Conservation (phyloP, 1,140 invertebrate genomes). For the Drosophila kurseongensis region DNA sequence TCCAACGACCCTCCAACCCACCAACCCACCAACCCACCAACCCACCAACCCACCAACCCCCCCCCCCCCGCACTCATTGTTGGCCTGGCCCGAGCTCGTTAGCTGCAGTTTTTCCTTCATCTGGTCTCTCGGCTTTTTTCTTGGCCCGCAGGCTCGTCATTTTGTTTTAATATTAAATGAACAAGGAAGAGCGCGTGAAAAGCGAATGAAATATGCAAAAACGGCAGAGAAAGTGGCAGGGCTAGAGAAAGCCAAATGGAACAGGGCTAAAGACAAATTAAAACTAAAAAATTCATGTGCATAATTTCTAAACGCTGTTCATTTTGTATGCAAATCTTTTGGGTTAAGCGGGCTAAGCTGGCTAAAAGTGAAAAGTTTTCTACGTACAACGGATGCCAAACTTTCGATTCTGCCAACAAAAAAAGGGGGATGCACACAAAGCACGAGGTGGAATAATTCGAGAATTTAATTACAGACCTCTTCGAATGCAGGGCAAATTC, state of each 20-base stretch:
- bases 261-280: conserved; percentile 68
- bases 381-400: conserved; percentile 1
- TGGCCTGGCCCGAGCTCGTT: conserved; percentile 65
- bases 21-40: not conserved
- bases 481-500: not conserved
- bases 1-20: conserved; percentile 6
- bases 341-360: conserved; percentile 25
- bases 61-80: conserved; percentile 54
- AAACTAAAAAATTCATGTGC: conserved; percentile 78
- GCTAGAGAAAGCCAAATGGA: conserved; percentile 24
- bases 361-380: conserved; percentile 10
- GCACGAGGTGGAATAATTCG: not conserved
- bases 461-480: conserved; percentile 19
- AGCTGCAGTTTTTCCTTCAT: conserved; percentile 60
- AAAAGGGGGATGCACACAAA: not conserved
- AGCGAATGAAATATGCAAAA: conserved; percentile 73
- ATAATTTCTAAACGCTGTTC: conserved; percentile 73
- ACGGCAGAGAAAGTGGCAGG: conserved; percentile 22
- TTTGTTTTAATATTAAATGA: conserved; percentile 82
- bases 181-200: conserved; percentile 67
- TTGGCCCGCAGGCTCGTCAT: conserved; percentile 70
- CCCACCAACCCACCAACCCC: not conserved
- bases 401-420: not conserved
- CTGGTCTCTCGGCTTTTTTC: conserved; percentile 26
- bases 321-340: conserved; percentile 77